Percentiles rank a stretch among this genome's conserved stretches.
These are phyloP conservation scores for Hydropsyche tenuis DNA, from an alignment of 1,140 invertebrate species.

Conservation along the genomic window DNA sequence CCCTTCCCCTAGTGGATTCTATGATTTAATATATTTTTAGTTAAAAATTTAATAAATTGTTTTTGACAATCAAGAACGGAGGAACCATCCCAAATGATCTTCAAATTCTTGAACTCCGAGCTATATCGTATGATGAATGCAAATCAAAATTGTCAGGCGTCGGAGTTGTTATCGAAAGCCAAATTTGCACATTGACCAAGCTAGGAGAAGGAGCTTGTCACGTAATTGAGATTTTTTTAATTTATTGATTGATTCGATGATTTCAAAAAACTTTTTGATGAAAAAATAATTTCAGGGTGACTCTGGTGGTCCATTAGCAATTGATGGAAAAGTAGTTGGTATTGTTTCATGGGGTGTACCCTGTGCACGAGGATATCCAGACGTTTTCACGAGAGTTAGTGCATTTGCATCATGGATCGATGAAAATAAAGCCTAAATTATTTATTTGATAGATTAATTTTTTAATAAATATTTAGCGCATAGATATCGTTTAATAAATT, in stretches of 20 bases:
- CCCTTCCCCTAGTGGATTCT: too few relatives aligned
- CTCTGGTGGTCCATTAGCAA: conserved; percentile 63
- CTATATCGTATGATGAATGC: conserved; percentile 46
- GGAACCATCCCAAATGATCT: conserved; percentile 25
- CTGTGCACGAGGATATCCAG: conserved; percentile 64
- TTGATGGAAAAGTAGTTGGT: conserved; percentile 56
- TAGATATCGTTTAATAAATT: too few relatives aligned
- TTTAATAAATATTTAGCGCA: background rate
- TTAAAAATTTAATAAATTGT: background rate
- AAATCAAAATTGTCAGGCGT: conserved; percentile 1
- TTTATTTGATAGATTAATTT: background rate
- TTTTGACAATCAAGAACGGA: conserved; percentile 15
- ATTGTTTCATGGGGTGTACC: conserved; percentile 66
- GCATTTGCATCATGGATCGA: conserved; percentile 56
- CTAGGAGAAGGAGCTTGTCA: conserved; percentile 65
- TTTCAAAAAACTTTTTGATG: too few relatives aligned
- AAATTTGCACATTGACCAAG: conserved; percentile 65
- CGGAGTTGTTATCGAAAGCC: conserved; percentile 53
- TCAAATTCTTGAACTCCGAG: conserved; percentile 49
- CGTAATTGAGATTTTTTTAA: conserved; percentile 56
- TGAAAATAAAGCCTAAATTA: background rate
- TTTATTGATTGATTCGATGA: too few relatives aligned
- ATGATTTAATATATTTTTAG: too few relatives aligned
- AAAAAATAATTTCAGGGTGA: conserved; percentile 60
- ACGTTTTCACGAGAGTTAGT: conserved; percentile 63